A percentile compares a stretch with the other conserved stretches of the same genome.
Conservation (phyloP, 2,888 invertebrate genomes). For the Aphidius colemani region DNA sequence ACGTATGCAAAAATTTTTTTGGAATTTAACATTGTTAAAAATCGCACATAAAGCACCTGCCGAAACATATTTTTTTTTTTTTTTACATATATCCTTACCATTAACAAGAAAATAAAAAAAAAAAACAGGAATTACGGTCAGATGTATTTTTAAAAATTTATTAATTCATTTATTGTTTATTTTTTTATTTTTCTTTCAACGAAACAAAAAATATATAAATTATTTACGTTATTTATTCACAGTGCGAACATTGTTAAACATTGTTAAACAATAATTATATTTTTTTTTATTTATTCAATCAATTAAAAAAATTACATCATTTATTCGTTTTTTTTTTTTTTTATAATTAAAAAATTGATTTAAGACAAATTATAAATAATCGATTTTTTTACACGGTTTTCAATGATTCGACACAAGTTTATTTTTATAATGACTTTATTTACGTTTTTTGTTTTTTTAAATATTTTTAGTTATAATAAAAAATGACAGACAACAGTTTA, state of each 20-base stretch:
- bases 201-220: constrained; percentile 5
- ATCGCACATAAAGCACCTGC: constrained; percentile 37
- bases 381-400: neutral
- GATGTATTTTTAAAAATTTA: constrained; percentile 13
- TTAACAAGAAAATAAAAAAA: constrained; percentile 6
- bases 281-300: constrained; percentile 4
- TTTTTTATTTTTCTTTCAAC: neutral
- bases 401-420: too few species aligned
- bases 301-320: constrained; percentile 5
- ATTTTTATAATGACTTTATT: neutral
- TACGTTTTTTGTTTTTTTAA: constrained; percentile 28
- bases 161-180: constrained; percentile 1
- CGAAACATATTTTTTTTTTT: neutral
- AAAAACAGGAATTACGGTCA: constrained; percentile 38
- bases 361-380: neutral
- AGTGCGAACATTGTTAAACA: constrained; percentile 6
- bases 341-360: constrained; percentile 2
- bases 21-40: constrained; percentile 24
- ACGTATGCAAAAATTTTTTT: constrained; percentile 29
- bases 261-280: neutral
- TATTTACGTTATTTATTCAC: constrained; percentile 8
- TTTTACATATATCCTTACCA: neutral
- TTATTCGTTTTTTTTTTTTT: constrained; percentile 8
- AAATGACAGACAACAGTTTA: too few species aligned
- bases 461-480: too few species aligned